A percentile compares a stretch with the other conserved stretches of the same genome.
phyloP scores from a whole-genome alignment of 2,113 vertebrate genomes.

The Rhabdornis inornatus region DNA sequence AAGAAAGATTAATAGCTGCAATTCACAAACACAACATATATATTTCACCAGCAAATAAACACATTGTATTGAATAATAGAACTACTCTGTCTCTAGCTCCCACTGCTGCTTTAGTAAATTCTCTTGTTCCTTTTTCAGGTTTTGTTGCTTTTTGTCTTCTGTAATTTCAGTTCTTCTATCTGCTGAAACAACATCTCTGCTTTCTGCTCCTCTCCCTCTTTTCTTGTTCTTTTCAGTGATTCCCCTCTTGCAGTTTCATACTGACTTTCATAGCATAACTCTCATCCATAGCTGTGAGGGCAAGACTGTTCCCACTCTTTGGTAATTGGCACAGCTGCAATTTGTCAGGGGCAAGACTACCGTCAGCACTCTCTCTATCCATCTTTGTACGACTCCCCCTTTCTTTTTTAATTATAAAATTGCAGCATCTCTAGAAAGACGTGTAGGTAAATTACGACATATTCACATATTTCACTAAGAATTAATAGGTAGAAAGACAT shows the following conservation, averaged over 20 bases:
- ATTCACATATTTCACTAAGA: not conserved
- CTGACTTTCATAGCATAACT: no score
- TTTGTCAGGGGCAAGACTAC: no score
- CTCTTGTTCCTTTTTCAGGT: not conserved
- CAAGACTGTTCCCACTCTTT: no score
- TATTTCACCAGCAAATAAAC: not conserved
- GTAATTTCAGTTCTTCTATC: not conserved
- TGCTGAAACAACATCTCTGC: not conserved
- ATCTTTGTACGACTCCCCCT: no score
- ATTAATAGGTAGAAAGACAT: not conserved
- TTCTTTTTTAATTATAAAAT: no score
- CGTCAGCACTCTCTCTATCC: no score
- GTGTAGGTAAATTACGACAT: not conserved
- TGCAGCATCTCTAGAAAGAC: not conserved
- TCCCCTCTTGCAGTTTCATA: not conserved
- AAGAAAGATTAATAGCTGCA: not conserved
- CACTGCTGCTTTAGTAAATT: not conserved
- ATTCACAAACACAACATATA: not conserved
- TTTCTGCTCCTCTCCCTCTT: not conserved
- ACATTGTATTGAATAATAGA: not conserved
- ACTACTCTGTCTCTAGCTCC: not conserved
- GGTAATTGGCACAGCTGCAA: no score
- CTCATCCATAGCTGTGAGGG: no score
- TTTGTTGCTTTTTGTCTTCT: not conserved
- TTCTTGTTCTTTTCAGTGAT: not conserved